Percentiles rank a stretch among this genome's conserved stretches.
Evolutionary conservation across 2,113 vertebrate species (phyloP).

Genomic region (Symphodus melops): DNA sequence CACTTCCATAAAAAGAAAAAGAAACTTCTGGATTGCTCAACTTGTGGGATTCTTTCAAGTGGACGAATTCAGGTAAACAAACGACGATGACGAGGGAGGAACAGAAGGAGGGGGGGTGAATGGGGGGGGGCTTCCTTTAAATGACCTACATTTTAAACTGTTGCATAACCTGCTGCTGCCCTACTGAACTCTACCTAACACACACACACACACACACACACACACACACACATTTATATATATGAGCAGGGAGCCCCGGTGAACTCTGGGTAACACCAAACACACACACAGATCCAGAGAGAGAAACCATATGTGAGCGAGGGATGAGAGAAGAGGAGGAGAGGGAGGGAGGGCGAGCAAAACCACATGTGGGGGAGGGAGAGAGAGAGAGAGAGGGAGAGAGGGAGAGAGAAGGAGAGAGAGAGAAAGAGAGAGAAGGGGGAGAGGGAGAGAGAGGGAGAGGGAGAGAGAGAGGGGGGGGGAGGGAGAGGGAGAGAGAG

Average conservation of each 20-base stretch:
- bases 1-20: too few species aligned
- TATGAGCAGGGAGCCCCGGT: conserved; percentile 68
- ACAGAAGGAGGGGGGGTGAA: background rate
- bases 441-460: too few species aligned
- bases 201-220: conserved; percentile 45
- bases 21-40: background rate
- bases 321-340: conserved; percentile 66
- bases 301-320: conserved; percentile 76
- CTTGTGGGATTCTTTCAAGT: background rate
- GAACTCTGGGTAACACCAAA: conserved; percentile 81
- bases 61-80: conserved; percentile 12
- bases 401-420: too few species aligned
- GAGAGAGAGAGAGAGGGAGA: too few species aligned
- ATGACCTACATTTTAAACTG: conserved; percentile 52
- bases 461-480: too few species aligned
- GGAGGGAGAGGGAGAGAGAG: too few species aligned
- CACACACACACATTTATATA: conserved; percentile 36
- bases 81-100: background rate
- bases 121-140: conserved; percentile 1
- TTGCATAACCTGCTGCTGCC: conserved; percentile 71
- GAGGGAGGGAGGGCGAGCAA: conserved; percentile 63
- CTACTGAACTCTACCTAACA: conserved; percentile 56
- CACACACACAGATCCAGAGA: conserved; percentile 69
- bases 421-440: too few species aligned
- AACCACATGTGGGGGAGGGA: conserved; percentile 73